Conservation (phyloP, 2,888 invertebrate species). For the Apantesis nais region DNA sequence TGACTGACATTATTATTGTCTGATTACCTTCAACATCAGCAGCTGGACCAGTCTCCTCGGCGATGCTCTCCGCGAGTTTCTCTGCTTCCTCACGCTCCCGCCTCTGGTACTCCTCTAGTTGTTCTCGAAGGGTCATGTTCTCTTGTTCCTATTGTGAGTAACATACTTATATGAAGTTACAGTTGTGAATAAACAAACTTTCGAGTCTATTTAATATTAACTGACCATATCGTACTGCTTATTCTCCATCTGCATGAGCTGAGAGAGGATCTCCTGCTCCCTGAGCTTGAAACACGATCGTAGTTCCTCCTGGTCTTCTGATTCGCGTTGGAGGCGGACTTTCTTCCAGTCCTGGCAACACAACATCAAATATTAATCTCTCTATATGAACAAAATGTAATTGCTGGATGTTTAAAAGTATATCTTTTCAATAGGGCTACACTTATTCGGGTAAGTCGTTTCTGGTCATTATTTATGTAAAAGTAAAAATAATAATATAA, state of each 20-base stretch:
- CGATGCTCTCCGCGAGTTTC: slow-evolving; percentile 60
- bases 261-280: slow-evolving; percentile 85
- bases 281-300: slow-evolving; percentile 73
- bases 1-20: too few species aligned
- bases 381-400: background rate
- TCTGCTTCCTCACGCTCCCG: slow-evolving; percentile 75
- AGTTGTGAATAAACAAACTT: background rate
- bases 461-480: background rate
- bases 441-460: background rate
- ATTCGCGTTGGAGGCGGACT: slow-evolving; percentile 70
- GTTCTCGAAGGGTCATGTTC: slow-evolving; percentile 84
- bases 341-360: slow-evolving; percentile 79
- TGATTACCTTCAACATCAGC: slow-evolving; percentile 43
- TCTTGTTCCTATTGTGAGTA: slow-evolving; percentile 81
- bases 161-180: background rate
- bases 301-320: slow-evolving; percentile 74
- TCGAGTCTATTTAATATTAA: background rate
- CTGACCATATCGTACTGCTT: slow-evolving; percentile 86
- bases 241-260: slow-evolving; percentile 86
- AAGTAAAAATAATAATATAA: too few species aligned
- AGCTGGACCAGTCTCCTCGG: slow-evolving; percentile 28
- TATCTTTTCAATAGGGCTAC: too few species aligned
- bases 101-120: slow-evolving; percentile 84
- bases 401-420: too few species aligned
- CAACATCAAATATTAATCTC: background rate